Conservation (phyloP, 2,888 invertebrate genomes). For the Diogma glabrata region DNA sequence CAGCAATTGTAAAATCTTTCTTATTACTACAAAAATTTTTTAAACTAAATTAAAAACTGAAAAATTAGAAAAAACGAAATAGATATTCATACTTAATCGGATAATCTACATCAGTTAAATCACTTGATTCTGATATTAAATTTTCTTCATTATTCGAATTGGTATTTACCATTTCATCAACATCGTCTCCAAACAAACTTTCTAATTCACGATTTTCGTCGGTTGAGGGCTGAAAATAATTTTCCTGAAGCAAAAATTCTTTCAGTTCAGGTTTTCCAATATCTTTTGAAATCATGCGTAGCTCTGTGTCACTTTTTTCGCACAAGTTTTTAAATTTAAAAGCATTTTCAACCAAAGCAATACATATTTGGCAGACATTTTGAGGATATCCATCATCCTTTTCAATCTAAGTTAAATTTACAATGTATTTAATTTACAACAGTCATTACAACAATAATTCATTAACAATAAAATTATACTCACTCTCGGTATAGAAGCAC, state of each 20-base stretch:
- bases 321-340: slow-evolving; percentile 17
- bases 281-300: not conserved
- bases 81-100: too few species aligned
- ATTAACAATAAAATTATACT: not conserved
- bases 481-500: slow-evolving; percentile 15
- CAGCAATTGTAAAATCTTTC: too few species aligned
- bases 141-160: not conserved
- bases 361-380: slow-evolving; percentile 17
- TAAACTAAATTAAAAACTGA: too few species aligned
- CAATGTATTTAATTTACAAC: too few species aligned
- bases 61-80: too few species aligned
- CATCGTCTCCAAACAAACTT: not conserved
- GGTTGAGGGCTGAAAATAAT: too few species aligned
- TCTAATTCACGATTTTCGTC: too few species aligned
- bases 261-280: too few species aligned
- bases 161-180: slow-evolving; percentile 1
- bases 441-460: not conserved
- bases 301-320: slow-evolving; percentile 10
- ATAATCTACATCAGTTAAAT: not conserved
- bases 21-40: too few species aligned
- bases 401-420: slow-evolving; percentile 8
- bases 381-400: slow-evolving; percentile 18
- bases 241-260: too few species aligned
- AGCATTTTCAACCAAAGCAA: slow-evolving; percentile 16
- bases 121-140: not conserved